Evolutionary conservation across 1,140 invertebrate species (phyloP).

Genomic region (Polyergus mexicanus): DNA sequence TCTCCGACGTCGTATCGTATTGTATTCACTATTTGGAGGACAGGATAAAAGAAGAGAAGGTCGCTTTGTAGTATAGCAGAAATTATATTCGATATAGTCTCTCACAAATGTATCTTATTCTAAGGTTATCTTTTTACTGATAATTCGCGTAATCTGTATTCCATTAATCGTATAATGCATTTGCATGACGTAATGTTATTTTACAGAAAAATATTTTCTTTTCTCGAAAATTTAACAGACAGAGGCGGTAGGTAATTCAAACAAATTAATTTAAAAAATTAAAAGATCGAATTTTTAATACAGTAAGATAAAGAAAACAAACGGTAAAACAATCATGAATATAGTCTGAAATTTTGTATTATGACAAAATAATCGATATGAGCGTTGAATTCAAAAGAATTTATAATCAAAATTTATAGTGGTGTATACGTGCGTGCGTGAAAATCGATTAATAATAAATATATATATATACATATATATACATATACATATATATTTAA

Average conservation of each 20-base stretch:
- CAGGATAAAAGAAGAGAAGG: slow-evolving; percentile 46
- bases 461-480: not conserved
- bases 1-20: slow-evolving; percentile 67
- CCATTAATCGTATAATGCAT: not conserved
- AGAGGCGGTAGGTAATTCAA: not conserved
- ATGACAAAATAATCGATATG: not conserved
- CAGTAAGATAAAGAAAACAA: too few relatives aligned
- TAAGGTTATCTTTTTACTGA: not conserved
- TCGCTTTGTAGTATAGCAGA: slow-evolving; percentile 8
- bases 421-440: too few relatives aligned
- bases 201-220: not conserved
- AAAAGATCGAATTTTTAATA: not conserved
- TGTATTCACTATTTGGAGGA: slow-evolving; percentile 73
- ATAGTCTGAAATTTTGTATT: slow-evolving; percentile 6
- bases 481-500: too few relatives aligned
- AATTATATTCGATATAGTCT: slow-evolving; percentile 54
- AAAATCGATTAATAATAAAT: not conserved
- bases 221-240: not conserved
- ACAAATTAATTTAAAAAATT: not conserved
- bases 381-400: not conserved
- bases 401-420: not conserved
- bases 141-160: not conserved
- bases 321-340: not conserved
- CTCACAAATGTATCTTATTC: not conserved
- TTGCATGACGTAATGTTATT: not conserved